Evolutionary conservation across 2,113 vertebrate species (phyloP).

Genomic region (Bos javanicus): DNA sequence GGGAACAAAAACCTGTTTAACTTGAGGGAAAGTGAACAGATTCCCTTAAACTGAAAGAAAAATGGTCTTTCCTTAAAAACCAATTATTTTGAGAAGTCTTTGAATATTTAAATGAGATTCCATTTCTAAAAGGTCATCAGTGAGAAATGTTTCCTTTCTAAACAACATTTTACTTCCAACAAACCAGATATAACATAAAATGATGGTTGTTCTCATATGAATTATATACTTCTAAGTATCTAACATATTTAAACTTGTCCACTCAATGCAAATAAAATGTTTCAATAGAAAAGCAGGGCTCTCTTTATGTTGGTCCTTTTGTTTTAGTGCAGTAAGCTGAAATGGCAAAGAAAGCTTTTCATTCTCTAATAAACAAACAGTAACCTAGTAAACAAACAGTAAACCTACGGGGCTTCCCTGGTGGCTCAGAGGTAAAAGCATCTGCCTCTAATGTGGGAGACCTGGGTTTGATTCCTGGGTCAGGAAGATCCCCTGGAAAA

Average conservation of each 20-base stretch:
- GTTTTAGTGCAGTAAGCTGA: neutral
- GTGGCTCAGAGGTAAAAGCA: too few species aligned
- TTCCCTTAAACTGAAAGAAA: neutral
- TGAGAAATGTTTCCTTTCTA: neutral
- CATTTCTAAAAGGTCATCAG: neutral
- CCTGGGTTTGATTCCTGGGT: too few species aligned
- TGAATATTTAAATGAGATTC: neutral
- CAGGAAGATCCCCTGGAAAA: too few species aligned
- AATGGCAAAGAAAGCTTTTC: neutral
- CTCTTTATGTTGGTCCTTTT: neutral
- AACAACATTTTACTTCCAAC: neutral
- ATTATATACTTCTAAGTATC: neutral
- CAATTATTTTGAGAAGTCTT: neutral
- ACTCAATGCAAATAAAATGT: neutral
- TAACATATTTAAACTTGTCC: neutral
- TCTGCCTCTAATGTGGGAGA: too few species aligned
- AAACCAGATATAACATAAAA: neutral
- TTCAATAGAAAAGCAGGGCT: neutral
- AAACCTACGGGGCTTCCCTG: too few species aligned
- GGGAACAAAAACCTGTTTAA: neutral
- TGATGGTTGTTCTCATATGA: neutral
- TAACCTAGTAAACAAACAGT: neutral
- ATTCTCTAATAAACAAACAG: neutral
- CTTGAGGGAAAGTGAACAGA: neutral
- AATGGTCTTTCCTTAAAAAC: neutral